phyloP scores from a whole-genome alignment of 2,888 invertebrate species.

The Phragmatobia fuliginosa region DNA sequence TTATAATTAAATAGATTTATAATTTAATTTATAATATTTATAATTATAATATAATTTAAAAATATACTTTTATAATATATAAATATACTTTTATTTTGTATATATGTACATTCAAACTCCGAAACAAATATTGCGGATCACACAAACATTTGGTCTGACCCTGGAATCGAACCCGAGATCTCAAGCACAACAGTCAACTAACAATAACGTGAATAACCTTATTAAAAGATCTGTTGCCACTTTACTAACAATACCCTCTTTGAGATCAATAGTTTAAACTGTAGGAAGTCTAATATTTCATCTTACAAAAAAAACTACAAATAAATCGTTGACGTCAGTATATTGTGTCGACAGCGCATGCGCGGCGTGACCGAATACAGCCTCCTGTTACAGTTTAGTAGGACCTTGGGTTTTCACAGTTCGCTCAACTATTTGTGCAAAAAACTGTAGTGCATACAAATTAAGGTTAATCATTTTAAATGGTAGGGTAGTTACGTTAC shows the following conservation, averaged over 20 bases:
- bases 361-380: constrained; percentile 43
- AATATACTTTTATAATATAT: too few relatives aligned
- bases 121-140: too few relatives aligned
- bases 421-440: constrained; percentile 44
- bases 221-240: not conserved
- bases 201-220: not conserved
- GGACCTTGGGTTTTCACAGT: constrained; percentile 81
- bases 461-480: constrained; percentile 35
- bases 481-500: constrained; percentile 8
- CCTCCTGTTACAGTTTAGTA: constrained; percentile 68
- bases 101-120: too few relatives aligned
- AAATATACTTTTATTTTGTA: too few relatives aligned
- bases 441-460: constrained; percentile 39
- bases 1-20: too few relatives aligned
- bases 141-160: too few relatives aligned
- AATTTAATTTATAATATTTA: too few relatives aligned
- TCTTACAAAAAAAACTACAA: constrained; percentile 48
- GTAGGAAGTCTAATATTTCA: constrained; percentile 54
- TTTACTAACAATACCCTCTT: constrained; percentile 19
- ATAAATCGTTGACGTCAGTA: constrained; percentile 57
- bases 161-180: too few relatives aligned
- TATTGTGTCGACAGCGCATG: constrained; percentile 50
- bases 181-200: too few relatives aligned
- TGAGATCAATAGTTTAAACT: constrained; percentile 30
- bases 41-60: too few relatives aligned